Base-by-base conservation (phyloP, 2,113 vertebrate genomes). In the Vidua macroura region DNA sequence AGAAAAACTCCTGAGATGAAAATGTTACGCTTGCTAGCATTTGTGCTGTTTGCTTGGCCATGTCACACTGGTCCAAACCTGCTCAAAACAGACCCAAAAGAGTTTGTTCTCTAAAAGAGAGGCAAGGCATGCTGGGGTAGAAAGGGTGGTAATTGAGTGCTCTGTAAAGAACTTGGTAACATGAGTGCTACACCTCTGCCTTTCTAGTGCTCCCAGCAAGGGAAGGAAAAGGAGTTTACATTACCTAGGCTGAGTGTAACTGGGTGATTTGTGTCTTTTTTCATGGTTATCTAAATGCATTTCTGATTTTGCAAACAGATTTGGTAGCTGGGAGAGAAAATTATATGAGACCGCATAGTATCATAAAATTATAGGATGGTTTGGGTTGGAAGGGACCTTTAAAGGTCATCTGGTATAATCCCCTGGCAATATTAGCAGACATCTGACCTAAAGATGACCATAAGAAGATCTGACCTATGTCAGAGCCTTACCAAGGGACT, bases 1-100 rank as follows among this genome's bases (percentile, higher is more conserved):
- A 70, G 78, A 33, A 78, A 91, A 88, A 8, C 6, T 66, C 31
- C 64, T 66, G 81, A 73, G 67, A 79, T 6, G 72, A 84, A 84
- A 46, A 5, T 5, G 0, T 18, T 66, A 35, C 73, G 4, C 21
- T 43, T 62, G 25, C 20, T 24, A 30, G 9, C 0, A 0, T 78
- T 35, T 39, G 23, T 43, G 25, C 28, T 52, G 23, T 78, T 69
- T 62, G 31, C 64, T 58, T 37, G 48, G n/a, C 43, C 0, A 1
- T 17, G 31, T 14, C 28, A 67, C 15, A 20, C 4, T 4, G 3
- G 41, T 28, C 25, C 67, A 43, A 60, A 80, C 16, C 21, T 60
- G 27, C 43, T 53, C 73, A 53, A 69, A 78, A 62, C 1, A 2
- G 9, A 39, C 39, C 35, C 33, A 51, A 2, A 88, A 39, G 16